Percentiles rank a stretch among this genome's conserved stretches.
Evolutionary conservation across 2,888 invertebrate species (phyloP).

Genomic region (Thera britannica): DNA sequence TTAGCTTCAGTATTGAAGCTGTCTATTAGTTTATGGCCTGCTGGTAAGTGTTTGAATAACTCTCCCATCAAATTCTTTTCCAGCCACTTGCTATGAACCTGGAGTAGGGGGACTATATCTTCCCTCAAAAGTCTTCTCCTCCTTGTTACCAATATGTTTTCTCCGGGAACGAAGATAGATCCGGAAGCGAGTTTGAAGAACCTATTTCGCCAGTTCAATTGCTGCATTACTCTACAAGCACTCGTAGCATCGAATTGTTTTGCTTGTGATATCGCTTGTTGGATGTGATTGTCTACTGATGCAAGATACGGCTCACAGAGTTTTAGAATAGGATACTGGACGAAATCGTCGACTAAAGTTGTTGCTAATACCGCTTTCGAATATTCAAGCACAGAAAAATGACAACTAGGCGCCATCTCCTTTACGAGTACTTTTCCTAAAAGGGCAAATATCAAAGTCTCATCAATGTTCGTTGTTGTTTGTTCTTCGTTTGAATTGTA

Average conservation of each 20-base stretch:
- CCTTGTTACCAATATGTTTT: constrained; percentile 54
- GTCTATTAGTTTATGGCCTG: constrained; percentile 42
- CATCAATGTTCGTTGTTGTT: constrained; percentile 66
- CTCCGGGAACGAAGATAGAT: constrained; percentile 55
- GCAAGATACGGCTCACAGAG: constrained; percentile 78
- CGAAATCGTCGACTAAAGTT: constrained; percentile 74
- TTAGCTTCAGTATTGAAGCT: constrained; percentile 49
- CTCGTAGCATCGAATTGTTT: constrained; percentile 62
- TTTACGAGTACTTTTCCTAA: constrained; percentile 50
- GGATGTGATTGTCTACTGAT: constrained; percentile 74
- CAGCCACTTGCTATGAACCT: constrained; percentile 91
- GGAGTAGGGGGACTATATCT: constrained; percentile 85
- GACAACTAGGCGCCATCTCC: constrained; percentile 42
- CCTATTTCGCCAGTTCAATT: constrained; percentile 83
- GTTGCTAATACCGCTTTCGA: constrained; percentile 75
- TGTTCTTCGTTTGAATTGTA: constrained; percentile 44
- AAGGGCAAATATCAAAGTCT: constrained; percentile 53
- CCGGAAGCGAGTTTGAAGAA: constrained; percentile 71
- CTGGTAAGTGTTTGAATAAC: constrained; percentile 54
- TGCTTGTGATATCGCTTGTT: constrained; percentile 58
- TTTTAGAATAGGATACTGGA: constrained; percentile 82
- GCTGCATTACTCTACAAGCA: constrained; percentile 71
- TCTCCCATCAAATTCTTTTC: constrained; percentile 84
- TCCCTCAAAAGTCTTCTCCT: constrained; percentile 69
- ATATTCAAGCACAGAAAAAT: constrained; percentile 78